Conservation (phyloP, 2,113 vertebrate genomes). For the Perca flavescens region DNA sequence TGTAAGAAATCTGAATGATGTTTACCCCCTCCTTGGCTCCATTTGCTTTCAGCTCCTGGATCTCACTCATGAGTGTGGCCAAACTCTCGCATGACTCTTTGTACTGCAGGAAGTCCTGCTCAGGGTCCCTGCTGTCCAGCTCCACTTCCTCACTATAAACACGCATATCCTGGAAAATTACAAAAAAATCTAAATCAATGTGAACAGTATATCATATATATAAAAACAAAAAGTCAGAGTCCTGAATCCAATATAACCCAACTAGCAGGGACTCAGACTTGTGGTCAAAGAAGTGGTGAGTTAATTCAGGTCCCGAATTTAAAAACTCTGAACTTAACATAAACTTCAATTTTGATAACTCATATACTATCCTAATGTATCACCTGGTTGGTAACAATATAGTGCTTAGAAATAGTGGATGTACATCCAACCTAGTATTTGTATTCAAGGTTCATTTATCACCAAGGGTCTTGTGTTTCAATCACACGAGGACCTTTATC, state of each 20-base stretch:
- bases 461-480: neutral
- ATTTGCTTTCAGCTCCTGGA: conserved; percentile 93
- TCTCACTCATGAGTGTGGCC: conserved; percentile 93
- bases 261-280: neutral
- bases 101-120: conserved; percentile 91
- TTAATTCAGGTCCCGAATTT: neutral
- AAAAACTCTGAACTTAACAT: neutral
- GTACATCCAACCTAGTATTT: neutral
- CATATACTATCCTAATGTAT: neutral
- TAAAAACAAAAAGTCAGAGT: neutral
- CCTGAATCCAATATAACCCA: neutral
- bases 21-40: conserved; percentile 93
- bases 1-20: neutral
- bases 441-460: neutral
- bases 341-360: neutral
- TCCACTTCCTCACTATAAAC: conserved; percentile 95
- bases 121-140: conserved; percentile 90
- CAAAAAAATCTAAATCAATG: neutral
- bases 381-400: neutral
- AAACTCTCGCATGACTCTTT: conserved; percentile 93
- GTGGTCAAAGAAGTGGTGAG: neutral
- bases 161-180: conserved; percentile 85
- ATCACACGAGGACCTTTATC: neutral
- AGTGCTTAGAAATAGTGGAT: neutral
- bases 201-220: neutral